These are phyloP conservation scores for Priapulus caudatus DNA, from an alignment of 2,888 invertebrate genomes.

Conservation along the genomic window DNA sequence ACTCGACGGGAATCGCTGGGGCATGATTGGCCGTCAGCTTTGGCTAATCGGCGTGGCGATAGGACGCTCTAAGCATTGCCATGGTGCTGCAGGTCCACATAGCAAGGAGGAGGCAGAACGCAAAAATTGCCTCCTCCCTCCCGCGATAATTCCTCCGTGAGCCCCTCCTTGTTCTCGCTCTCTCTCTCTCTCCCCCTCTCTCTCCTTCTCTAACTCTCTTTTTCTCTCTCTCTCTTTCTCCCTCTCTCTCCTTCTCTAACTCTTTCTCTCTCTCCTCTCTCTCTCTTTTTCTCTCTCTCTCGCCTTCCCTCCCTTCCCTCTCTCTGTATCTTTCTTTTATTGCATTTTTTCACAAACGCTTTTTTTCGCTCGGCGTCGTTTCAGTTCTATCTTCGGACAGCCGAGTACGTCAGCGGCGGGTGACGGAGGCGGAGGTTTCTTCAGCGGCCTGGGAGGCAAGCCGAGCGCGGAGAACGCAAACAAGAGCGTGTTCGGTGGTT, in stretches of 20 bases:
- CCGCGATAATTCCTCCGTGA: constrained; percentile 25
- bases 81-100: constrained; percentile 18
- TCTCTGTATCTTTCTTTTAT: background rate
- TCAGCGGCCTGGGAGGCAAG: constrained; percentile 34
- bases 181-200: too few relatives aligned
- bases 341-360: constrained; percentile 21
- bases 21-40: too few relatives aligned
- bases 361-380: constrained; percentile 21
- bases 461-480: constrained; percentile 37
- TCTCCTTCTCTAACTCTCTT: too few relatives aligned
- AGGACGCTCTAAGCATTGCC: constrained; percentile 28
- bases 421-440: too few relatives aligned
- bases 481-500: constrained; percentile 36
- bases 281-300: background rate
- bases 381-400: constrained; percentile 25
- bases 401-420: too few relatives aligned
- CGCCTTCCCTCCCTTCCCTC: background rate
- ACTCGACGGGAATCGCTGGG: too few relatives aligned
- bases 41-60: too few relatives aligned
- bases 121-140: constrained; percentile 13
- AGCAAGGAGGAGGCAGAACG: constrained; percentile 30
- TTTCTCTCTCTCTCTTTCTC: too few relatives aligned
- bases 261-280: constrained; percentile 3
- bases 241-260: background rate
- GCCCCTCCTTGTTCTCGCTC: too few relatives aligned